Base-by-base conservation (phyloP, 2,888 invertebrate species). In the Hartigia nigra region DNA sequence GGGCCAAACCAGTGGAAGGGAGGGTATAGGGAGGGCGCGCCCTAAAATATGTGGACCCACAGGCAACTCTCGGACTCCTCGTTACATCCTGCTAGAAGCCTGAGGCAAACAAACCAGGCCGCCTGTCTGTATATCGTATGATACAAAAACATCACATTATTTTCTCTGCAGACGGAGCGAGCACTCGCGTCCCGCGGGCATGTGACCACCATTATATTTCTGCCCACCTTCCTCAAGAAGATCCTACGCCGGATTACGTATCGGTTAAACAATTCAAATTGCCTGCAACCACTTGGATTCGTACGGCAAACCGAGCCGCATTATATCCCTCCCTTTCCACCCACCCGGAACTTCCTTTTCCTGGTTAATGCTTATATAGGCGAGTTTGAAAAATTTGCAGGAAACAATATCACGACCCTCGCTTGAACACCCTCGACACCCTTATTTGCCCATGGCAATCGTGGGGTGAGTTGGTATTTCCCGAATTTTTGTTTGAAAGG, bases 131-230 rank as follows among this genome's bases (percentile, higher is more conserved):
- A 88, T 89, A 90, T 89, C 88, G 88, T 89, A 89, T 88, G 89
- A 90, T 90, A 91, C 90, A 90, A 90, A 91, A 90, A 90, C 90
- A 90, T 90, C 87, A 85, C 88, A 89, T 90, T 90, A 90, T 90
- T 90, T 89, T 89, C 88, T 77, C 80, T 69, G 84, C 82, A 84
- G 77, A 82, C 84, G 84, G 82, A 83, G 81, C 82, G 82, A 85
- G 80, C 76, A 76, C 74, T 34, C 39, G 81, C 76, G 12, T 79
- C 87, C 84, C 37, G 78, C n/a, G 84, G 87, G 83, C 84, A 85
- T 87, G 88, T 87, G 90, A 90, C 88, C 88, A 87, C 88, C 89
- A 89, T 90, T 89, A 88, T 75, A 75, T 75, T 75, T 75, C 75
- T 86, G 83, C 86, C 84, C 82, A 83, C 83, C 82, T 77, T 79